Base-by-base conservation (phyloP, 30 jellyfish, hydroid and myxozoan genomes). In the Pseudorhiza aurosa region DNA sequence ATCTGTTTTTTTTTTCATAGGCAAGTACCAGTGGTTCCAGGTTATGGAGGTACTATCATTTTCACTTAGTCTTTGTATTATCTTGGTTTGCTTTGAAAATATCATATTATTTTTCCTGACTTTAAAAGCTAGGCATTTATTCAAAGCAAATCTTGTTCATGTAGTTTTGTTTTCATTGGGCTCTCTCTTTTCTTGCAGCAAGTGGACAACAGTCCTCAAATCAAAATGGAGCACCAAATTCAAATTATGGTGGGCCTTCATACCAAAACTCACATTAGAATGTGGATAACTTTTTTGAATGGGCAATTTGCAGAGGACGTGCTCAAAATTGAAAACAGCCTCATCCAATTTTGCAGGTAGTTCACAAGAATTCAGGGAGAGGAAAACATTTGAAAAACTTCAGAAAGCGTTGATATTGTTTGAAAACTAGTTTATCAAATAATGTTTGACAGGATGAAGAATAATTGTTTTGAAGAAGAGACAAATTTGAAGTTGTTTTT, bases 21-120 rank as follows among this genome's bases (percentile, higher is more conserved):
- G n/a, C 81, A 73, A 50, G 21, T 73, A 75, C 86, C 89, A 47
- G 50, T 77, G 89, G 68, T 77, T 67, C 89, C 50, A 77, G 89
- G 89, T 12, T 77, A 77, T 65, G 89, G 89, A 60, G 89, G 89
- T 77, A 59, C n/a, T 25, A 17, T 6, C 17, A 17, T 7, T n/a
- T n/a, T n/a, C n/a, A n/a, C n/a, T n/a, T n/a, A n/a, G n/a, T n/a
- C n/a, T n/a, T n/a, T n/a, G n/a, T n/a, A n/a, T n/a, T n/a, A n/a
- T n/a, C n/a, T n/a, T n/a, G n/a, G n/a, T n/a, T n/a, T n/a, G n/a
- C n/a, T n/a, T n/a, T n/a, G n/a, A n/a, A n/a, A n/a, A n/a, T n/a
- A n/a, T n/a, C n/a, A n/a, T n/a, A n/a, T n/a, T n/a, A n/a, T n/a
- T n/a, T n/a, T n/a, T n/a, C n/a, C n/a, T n/a, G n/a, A n/a, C n/a